These are phyloP conservation scores for Drosophila recens DNA, from an alignment of 2,888 invertebrate species.

Conservation along the genomic window DNA sequence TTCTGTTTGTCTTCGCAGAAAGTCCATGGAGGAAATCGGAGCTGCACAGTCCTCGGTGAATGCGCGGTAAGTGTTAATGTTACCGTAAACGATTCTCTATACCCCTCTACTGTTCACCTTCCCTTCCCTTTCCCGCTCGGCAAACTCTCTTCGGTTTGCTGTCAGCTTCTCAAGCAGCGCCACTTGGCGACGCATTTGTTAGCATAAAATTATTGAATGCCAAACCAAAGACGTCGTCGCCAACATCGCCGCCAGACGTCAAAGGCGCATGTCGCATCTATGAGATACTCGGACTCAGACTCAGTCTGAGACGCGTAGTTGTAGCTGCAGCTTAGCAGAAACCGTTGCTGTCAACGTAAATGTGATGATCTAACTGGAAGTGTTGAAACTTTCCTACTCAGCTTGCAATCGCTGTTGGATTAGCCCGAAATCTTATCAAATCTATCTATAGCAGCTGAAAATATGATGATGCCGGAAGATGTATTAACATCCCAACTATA, in stretches of 20 bases:
- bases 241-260: constrained; percentile 74
- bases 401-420: constrained; percentile 8
- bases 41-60: constrained; percentile 93
- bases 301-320: constrained; percentile 22
- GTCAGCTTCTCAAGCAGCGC: constrained; percentile 57
- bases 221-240: constrained; percentile 65
- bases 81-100: constrained; percentile 71
- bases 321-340: constrained; percentile 54
- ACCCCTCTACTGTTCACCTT: constrained; percentile 2
- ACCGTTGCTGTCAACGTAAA: constrained; percentile 65
- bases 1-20: constrained; percentile 89
- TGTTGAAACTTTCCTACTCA: constrained; percentile 23
- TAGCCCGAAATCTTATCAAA: background rate
- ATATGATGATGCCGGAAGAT: no score
- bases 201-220: constrained; percentile 84
- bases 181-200: constrained; percentile 83
- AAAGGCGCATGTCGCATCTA: constrained; percentile 74
- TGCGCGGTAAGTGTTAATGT: constrained; percentile 91
- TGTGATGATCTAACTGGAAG: constrained; percentile 49
- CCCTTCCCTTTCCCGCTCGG: background rate
- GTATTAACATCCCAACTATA: background rate
- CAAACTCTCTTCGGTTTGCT: constrained; percentile 1
- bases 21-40: constrained; percentile 93
- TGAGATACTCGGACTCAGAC: constrained; percentile 62
- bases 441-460: background rate